Evolutionary conservation across 2,888 invertebrate genomes (phyloP).

Genomic region (Notocelia uddmanniana): DNA sequence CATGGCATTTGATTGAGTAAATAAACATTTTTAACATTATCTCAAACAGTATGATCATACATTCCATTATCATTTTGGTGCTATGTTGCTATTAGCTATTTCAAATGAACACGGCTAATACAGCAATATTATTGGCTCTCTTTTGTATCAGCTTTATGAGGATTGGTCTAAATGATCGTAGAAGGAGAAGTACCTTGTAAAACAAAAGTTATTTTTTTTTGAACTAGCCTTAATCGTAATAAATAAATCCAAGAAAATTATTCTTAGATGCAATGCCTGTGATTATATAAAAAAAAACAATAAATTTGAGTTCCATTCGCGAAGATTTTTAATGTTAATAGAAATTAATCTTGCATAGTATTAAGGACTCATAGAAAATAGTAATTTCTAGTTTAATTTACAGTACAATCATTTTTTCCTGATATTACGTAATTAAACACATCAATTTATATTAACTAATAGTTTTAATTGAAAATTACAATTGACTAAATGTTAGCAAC

Average conservation of each 20-base stretch:
- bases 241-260: too few species aligned
- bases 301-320: too few species aligned
- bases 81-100: constrained; percentile 6
- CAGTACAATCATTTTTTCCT: not conserved
- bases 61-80: not conserved
- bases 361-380: not conserved
- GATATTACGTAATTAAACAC: not conserved
- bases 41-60: constrained; percentile 8
- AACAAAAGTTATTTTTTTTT: not conserved
- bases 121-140: not conserved
- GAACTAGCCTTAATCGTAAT: too few species aligned
- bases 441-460: not conserved
- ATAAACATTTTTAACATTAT: constrained; percentile 10
- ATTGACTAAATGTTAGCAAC: constrained; percentile 38
- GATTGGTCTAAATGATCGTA: not conserved
- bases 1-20: not conserved
- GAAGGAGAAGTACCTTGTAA: not conserved
- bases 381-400: not conserved
- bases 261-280: too few species aligned
- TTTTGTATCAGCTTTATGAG: not conserved
- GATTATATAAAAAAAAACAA: too few species aligned
- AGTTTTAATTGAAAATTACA: constrained; percentile 8
- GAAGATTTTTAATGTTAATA: too few species aligned
- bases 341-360: too few species aligned
- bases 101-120: not conserved